Evolutionary conservation across 1,140 invertebrate genomes (phyloP), one percentile per base, ranked within the genome.

Genomic region (Pseudomyrmex pallidus): DNA sequence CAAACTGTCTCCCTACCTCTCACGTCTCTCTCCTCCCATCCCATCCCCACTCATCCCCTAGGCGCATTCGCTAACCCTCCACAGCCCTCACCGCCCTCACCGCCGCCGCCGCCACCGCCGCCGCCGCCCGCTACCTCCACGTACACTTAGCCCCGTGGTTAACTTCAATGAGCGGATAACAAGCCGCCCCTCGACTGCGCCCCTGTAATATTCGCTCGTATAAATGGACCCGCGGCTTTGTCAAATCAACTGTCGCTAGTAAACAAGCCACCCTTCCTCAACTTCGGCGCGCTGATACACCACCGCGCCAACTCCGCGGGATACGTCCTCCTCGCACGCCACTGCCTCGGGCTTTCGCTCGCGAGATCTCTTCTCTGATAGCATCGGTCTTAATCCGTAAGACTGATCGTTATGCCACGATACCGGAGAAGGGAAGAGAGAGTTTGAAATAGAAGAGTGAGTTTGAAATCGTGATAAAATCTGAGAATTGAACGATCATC

Each of bases 91-190:
- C 5, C 35, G 61, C 61, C 22, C 13, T 25, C 61, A 13, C 61
- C 64, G 44, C 52, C 67, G 17, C 44, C 74, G 54, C 50, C 57
- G 17, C 25, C 22, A 15, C 35, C 35, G 56, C 78, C 82, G 4
- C 4, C 35, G 35, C 35, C 35, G 35, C 0, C 35, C 50, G 72
- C 68, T 82, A 87, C 84, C 86, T 87, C 85, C 88, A 88, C 90
- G 90, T 90, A 89, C 91, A 94, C 93, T 94, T 94, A 94, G 93
- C 93, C 91, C 90, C 92, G 92, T 94, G 92, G 93, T 94, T 94
- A 94, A 92, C 94, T 94, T 94, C 94, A 94, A 94, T 93, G 92
- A 94, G 93, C 93, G 92, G 92, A 93, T 94, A 94, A 94, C 94
- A 93, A 94, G 93, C 92, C 92, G 90, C 91, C 92, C 92, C 90